Evolutionary conservation across 2,888 invertebrate species (phyloP), one percentile per base, ranked within the genome.

Genomic region (Strigamia crassipes): DNA sequence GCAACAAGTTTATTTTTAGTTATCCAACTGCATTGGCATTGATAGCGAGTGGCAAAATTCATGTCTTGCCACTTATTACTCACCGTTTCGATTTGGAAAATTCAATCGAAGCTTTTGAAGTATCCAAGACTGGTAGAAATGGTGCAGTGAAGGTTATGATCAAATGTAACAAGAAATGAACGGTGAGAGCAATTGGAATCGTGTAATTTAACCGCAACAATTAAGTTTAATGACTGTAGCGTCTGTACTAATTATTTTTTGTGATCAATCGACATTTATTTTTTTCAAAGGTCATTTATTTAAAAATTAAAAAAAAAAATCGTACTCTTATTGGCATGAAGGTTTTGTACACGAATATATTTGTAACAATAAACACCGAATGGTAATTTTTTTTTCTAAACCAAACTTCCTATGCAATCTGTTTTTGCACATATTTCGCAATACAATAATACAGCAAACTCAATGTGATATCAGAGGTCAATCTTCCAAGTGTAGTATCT

Each of bases 111-210:
- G 88, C 88, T 10, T 97, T 97, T 88, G 93, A 96, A 86, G 92
- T 93, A 6, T 92, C 96, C 0, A 92, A 92, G 83, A 91, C 91
- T 80, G 94, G 94, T 1, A 88, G 90, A 79, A 94, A 92, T 83
- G 91, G 91, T 83, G 92, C 93, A 0, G 93, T 97, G 86, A 97
- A 97, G 89, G 93, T 96, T 85, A 94, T 96, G 91, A 96, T 96
- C 82, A 94, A 96, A 86, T 91, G 91, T 81, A 21, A 4, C 41
- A 46, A 81, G 18, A 2, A 82, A 66, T 79, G 10, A 38, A 34
- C 6, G 34, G 6, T 34, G 34, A 34, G 6, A 34, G 34, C 6
- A 5, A 34, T 6, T 34, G 34, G 6, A 38, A 38, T 38, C 0
- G 38, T 38, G 8, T 34, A 27, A 27, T 27, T 5, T 38, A 38